A percentile compares a stretch with the other conserved stretches of the same genome.
phyloP scores from a whole-genome alignment of 2,888 invertebrate genomes.

The Machimus atricapillus region DNA sequence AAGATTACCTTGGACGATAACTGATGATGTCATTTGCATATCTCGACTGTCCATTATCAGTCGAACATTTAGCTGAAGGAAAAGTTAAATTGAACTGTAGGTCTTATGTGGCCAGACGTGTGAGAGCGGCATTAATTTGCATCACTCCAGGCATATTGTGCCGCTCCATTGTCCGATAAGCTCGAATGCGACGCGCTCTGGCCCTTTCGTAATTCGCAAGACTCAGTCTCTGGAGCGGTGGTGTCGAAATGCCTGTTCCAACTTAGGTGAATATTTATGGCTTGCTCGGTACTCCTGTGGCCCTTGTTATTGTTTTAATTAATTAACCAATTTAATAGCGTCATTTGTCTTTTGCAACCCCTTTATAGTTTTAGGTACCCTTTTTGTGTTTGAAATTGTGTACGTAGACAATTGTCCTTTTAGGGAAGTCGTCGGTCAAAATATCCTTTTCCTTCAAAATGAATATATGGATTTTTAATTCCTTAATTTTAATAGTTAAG shows the following conservation, averaged over 20 bases:
- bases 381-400: background rate
- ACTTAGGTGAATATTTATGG: background rate
- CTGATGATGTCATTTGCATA: conserved; percentile 45
- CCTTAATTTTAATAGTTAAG: too few species aligned
- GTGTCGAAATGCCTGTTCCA: background rate
- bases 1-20: conserved; percentile 43
- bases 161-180: conserved; percentile 1
- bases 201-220: background rate
- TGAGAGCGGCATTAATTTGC: conserved; percentile 33
- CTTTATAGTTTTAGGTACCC: background rate
- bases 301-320: background rate
- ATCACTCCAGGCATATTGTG: conserved; percentile 21
- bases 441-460: background rate
- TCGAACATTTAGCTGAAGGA: conserved; percentile 36
- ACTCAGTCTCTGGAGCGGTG: background rate
- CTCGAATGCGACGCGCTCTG: background rate
- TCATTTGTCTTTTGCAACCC: background rate
- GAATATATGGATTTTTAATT: too few species aligned
- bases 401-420: background rate
- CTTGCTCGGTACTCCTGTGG: background rate
- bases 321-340: background rate
- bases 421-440: background rate
- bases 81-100: conserved; percentile 42
- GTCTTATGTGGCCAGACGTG: conserved; percentile 15
- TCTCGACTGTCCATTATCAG: conserved; percentile 43